Evolutionary conservation across 2,888 invertebrate species (phyloP).

Genomic region (Aelia acuminata): DNA sequence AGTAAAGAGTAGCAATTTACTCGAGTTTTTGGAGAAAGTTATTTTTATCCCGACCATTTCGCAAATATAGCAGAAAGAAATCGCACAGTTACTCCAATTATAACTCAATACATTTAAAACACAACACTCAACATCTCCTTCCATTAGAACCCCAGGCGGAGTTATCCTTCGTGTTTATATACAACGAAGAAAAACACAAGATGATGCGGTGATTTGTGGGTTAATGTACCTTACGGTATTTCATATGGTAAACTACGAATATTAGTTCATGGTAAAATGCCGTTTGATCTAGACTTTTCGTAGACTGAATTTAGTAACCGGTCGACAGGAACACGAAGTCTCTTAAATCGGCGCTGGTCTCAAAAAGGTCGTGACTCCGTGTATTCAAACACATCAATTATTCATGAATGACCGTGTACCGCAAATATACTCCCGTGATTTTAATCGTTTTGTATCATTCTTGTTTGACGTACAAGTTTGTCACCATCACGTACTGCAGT

Average conservation of each 20-base stretch:
- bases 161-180: too few species aligned
- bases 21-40: neutral
- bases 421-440: neutral
- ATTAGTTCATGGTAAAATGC: neutral
- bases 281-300: neutral
- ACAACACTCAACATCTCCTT: neutral
- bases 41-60: constrained; percentile 1
- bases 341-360: neutral
- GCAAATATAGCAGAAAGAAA: neutral
- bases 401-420: constrained; percentile 25
- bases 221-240: neutral
- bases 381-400: neutral
- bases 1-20: neutral
- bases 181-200: too few species aligned
- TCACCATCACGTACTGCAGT: neutral
- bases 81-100: neutral
- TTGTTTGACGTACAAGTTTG: neutral
- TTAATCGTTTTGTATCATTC: neutral
- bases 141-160: neutral
- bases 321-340: neutral
- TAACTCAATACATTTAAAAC: neutral
- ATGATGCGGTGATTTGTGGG: too few species aligned
- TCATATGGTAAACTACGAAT: neutral
- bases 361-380: constrained; percentile 18
- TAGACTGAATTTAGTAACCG: neutral